Evolutionary conservation across 2,888 invertebrate species (phyloP), one percentile per base, ranked within the genome.

Genomic region (Leptura quadrifasciata): DNA sequence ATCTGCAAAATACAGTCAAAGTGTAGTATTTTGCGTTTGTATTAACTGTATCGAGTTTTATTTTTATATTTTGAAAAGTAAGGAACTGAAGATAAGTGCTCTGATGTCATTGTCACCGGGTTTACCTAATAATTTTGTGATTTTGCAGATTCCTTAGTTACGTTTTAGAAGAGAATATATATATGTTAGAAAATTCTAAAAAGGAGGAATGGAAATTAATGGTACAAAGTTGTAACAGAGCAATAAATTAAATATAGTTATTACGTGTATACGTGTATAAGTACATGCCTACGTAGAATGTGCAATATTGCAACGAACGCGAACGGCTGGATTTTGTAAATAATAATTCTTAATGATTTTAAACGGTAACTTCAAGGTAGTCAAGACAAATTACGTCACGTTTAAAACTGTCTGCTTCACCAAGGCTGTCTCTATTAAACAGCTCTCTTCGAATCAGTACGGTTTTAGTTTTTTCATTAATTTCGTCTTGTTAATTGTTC

Each of bases 361-460:
- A 47, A 47, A 47, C 47, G 47, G 47, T 47, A 47, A 47, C 47
- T 54, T 72, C 80, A 81, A 81, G 81, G 82, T 69, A 78, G 81
- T 76, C 78, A 54, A 77, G 74, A 68, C 39, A 63, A 69, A 76
- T 82, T 83, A 82, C 83, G 82, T 81, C 81, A 82, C 78, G 78
- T 77, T 79, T 79, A 70, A 67, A 74, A 78, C 76, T 76, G 75
- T 74, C 70, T 71, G 61, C 70, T 79, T 74, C 68, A 63, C 79
- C 47, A 80, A 80, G 80, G 80, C 75, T 79, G 75, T 75, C 58
- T 65, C 21, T n/a, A 20, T 39, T 52, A 52, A 52, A 52, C 15
- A 18, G 24, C 15, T 65, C 52, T 20, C 12, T 18, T n/a, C 57
- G 15, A n/a, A 1, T 47, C 47, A 47, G n/a, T n/a, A n/a, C 47